These are phyloP conservation scores for Sebastolobus altivelis DNA, from an alignment of 2,797 vertebrate species.

Conservation along the genomic window DNA sequence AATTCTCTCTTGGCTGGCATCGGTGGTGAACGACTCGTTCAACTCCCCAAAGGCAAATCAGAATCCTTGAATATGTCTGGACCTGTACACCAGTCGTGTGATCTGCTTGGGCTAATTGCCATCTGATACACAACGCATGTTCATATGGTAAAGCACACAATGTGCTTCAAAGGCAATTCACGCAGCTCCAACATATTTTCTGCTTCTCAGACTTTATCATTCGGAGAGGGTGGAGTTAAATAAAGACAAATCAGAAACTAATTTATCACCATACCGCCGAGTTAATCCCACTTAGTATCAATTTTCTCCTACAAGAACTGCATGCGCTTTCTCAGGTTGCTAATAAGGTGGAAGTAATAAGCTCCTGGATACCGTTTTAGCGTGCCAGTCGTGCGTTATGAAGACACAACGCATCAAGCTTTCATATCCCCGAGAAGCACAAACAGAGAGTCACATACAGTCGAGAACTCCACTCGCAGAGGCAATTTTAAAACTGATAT, in stretches of 20 bases:
- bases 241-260: slow-evolving; percentile 53
- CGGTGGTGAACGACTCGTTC: slow-evolving; percentile 17
- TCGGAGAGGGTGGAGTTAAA: slow-evolving; percentile 26
- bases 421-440: slow-evolving; percentile 48
- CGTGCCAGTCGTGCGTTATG: slow-evolving; percentile 79
- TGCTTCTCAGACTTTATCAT: slow-evolving; percentile 54
- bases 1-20: slow-evolving; percentile 24
- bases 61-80: slow-evolving; percentile 39
- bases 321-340: slow-evolving; percentile 74
- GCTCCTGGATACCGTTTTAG: slow-evolving; percentile 64
- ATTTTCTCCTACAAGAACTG: slow-evolving; percentile 73
- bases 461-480: slow-evolving; percentile 27
- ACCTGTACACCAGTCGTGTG: slow-evolving; percentile 45
- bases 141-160: slow-evolving; percentile 10
- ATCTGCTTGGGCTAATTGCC: background rate
- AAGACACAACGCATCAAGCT: slow-evolving; percentile 61
- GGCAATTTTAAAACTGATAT: slow-evolving; percentile 51
- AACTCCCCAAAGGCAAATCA: slow-evolving; percentile 48
- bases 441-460: slow-evolving; percentile 50
- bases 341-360: slow-evolving; percentile 81
- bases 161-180: slow-evolving; percentile 1
- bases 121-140: slow-evolving; percentile 11
- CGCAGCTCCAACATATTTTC: slow-evolving; percentile 25
- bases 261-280: slow-evolving; percentile 61
- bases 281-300: slow-evolving; percentile 78